Evolutionary conservation across 2,113 vertebrate genomes (phyloP), one percentile per base, ranked within the genome.

Genomic region (Marmota monax): DNA sequence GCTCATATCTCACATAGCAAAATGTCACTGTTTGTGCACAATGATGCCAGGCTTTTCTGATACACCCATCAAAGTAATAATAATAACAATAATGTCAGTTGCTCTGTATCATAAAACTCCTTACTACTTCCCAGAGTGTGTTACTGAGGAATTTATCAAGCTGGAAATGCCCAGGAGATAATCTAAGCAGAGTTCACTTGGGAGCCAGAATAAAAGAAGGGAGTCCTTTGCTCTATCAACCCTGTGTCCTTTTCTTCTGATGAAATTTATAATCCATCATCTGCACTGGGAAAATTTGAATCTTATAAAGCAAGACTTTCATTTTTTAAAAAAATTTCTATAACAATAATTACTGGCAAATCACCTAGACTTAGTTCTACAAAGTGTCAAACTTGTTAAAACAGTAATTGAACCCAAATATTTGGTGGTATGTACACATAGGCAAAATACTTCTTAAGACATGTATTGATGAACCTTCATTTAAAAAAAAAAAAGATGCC

Each of bases 291-390:
- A 94, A 93, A 61, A 56, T 89, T 27, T 90, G 45, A 83, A 84
- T 67, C 63, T 90, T 39, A 65, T 2, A 76, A 58, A 91, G 25
- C 18, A 51, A 39, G 12, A 63, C 32, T 92, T 96, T 56, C 88
- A 0, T 92, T 39, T 94, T 92, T 92, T 95, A 4, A 88, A 92
- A 95, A 6, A 90, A 92, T 94, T 97, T 84, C 67, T 37, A 39
- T 91, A 89, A 84, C 78, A 95, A 92, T n/a, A 84, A 90, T 86
- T 76, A 88, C 72, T 58, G 69, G 51, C 56, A 93, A 92, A 84
- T 79, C 34, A 56, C 53, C 16, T 37, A 63, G 27, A 70, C 34
- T 87, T 53, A 80, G 58, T 48, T 85, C 48, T 79, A 87, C 63
- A 70, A 77, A 85, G 84, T 63, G 27, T 48, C 84, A n/a, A 85